Evolutionary conservation across 2,888 invertebrate genomes (phyloP), one percentile per base, ranked within the genome.

Genomic region (Leptogaster cylindrica): DNA sequence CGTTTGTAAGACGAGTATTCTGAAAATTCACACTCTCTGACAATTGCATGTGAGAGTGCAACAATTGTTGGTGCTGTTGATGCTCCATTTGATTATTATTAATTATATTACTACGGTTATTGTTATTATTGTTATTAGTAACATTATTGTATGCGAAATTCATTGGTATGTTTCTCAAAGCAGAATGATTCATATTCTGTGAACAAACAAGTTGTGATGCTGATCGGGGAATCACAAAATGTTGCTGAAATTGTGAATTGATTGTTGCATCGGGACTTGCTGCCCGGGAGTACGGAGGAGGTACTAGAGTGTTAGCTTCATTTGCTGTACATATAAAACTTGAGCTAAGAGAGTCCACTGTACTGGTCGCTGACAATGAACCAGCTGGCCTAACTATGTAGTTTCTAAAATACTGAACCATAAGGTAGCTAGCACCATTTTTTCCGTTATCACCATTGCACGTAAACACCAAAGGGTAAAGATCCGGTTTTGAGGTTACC

Each of bases 241-340:
- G 76, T 73, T 71, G 69, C 33, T 68, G 63, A 74, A 72, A 73
- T 68, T 75, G 74, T 73, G 83, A 81, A 67, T 81, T 83, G 72
- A 80, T 80, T 68, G 58, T 41, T 23, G 85, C 81, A 73, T 90
- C 90, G 73, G 89, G 85, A 79, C 89, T 91, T 74, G 88, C 88
- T 72, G 89, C 89, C 75, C 89, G 88, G 67, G 92, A 92, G 81
- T 93, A 93, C 14, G 92, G 91, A 48, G 92, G 92, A 68, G 92
- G 92, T 74, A 92, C 87, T 78, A 91, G 84, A 67, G 89, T 88
- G 79, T 92, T 92, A 65, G 92, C 91, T 87, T 93, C 92, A 82
- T 92, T 92, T 72, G 90, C 87, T 75, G 91, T 92, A 82, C 92
- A 92, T 81, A 92, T 88, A 82, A 90, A 92, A 83, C 91, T 92